These are phyloP conservation scores for Antrozous pallidus DNA, from an alignment of 2,797 vertebrate species.

Conservation along the genomic window DNA sequence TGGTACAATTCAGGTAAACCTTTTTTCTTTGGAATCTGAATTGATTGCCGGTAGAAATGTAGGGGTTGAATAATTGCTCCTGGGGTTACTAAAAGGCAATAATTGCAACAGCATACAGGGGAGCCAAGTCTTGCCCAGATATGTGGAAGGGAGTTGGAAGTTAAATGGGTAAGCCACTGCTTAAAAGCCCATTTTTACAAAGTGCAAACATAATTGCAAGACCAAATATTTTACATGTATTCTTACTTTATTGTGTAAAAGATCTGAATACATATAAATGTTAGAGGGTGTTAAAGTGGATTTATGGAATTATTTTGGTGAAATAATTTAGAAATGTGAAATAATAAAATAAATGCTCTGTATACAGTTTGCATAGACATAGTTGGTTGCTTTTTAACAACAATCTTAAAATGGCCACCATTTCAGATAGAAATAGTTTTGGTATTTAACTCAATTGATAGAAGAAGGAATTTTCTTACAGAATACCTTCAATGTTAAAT, in stretches of 20 bases:
- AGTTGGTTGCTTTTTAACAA: neutral
- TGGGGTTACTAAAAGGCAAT: neutral
- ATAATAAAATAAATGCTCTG: neutral
- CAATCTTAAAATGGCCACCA: neutral
- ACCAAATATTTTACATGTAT: neutral
- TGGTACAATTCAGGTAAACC: neutral
- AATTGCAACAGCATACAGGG: neutral
- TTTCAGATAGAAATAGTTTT: neutral
- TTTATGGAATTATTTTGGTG: neutral
- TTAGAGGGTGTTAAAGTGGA: neutral
- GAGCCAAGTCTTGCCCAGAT: neutral
- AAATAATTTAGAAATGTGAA: neutral
- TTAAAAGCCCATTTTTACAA: neutral
- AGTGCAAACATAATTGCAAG: neutral
- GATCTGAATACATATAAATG: neutral
- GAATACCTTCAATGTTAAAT: neutral
- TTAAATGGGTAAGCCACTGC: neutral
- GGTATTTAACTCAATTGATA: neutral
- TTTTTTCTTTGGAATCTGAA: conserved; percentile 1
- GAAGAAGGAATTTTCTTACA: neutral
- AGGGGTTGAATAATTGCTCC: neutral
- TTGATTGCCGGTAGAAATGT: neutral
- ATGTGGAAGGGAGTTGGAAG: neutral
- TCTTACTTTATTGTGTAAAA: conserved; percentile 29
- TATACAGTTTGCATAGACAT: neutral